Conservation (phyloP, 92 coral and sea anemone species). For the Plumapathes pennacea region DNA sequence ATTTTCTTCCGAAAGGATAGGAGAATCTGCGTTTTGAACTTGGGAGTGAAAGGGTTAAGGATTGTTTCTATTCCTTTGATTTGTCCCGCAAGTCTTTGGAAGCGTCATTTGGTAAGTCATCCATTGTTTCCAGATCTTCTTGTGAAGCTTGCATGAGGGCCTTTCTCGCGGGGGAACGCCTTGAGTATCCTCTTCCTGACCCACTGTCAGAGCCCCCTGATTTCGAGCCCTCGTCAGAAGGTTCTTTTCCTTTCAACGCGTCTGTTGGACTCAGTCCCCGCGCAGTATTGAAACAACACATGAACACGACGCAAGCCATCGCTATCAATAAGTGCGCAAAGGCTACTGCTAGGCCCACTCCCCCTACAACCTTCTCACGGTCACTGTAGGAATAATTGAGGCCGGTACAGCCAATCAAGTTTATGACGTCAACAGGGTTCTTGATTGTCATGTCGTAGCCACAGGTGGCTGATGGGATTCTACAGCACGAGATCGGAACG, state of each 20-base stretch:
- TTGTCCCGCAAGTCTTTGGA: constrained; percentile 78
- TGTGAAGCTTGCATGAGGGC: constrained; percentile 58
- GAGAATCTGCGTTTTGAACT: too few relatives aligned
- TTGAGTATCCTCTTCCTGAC: constrained; percentile 27
- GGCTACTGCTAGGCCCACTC: constrained; percentile 88
- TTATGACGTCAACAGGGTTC: constrained; percentile 95
- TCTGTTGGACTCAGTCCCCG: constrained; percentile 87
- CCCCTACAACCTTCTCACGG: constrained; percentile 75
- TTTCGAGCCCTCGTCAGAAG: constrained; percentile 29
- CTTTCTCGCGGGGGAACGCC: constrained; percentile 37
- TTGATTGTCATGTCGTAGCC: constrained; percentile 95
- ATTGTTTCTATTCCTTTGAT: constrained; percentile 26
- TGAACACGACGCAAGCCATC: constrained; percentile 59
- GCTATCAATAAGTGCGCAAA: constrained; percentile 74
- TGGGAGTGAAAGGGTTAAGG: neutral
- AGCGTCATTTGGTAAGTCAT: constrained; percentile 60
- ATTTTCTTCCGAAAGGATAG: too few relatives aligned
- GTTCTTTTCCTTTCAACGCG: constrained; percentile 88
- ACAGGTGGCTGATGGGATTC: constrained; percentile 77
- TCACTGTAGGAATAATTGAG: constrained; percentile 76
- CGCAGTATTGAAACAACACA: constrained; percentile 80
- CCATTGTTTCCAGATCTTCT: constrained; percentile 74
- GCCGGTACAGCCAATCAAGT: constrained; percentile 88
- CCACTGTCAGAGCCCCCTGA: constrained; percentile 22
- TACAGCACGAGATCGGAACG: constrained; percentile 93